Base-by-base conservation (phyloP, 2,113 vertebrate genomes). In the Pygoscelis adeliae region DNA sequence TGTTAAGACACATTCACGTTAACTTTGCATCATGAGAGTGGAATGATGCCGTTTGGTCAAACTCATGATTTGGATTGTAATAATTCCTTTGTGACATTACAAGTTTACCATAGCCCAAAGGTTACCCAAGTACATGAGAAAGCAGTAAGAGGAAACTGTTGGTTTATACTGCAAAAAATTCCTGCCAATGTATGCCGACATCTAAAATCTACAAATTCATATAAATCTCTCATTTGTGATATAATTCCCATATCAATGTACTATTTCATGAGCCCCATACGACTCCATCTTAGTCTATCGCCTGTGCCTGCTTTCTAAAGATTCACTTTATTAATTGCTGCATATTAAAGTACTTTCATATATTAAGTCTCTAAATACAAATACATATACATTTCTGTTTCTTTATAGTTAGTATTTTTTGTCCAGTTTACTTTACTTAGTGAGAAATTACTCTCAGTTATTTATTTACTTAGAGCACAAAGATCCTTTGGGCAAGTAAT, bases 11-110 rank as follows among this genome's bases (percentile, higher is more conserved):
- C 84, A 93, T 94, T 90, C 81, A 69, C 1, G 3, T 49, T 12
- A 88, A 72, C 62, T 79, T 87, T 26, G 29, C 2, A 1, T 96
- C 90, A 79, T n/a, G 61, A 72, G 78, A 90, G 56, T 42, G 71
- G 74, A 91, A 94, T 38, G 73, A 90, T 92, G 58, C 74, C 73
- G 78, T 42, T 85, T 94, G 93, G 93, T 70, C 53, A 93, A 61
- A 86, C 70, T 77, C 88, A 85, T 85, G 47, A 91, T 76, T 49
- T 91, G 78, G 70, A 90, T 70, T 92, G 70, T 18, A 93, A 5
- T 76, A 94, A 95, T 90, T 95, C 66, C 66, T 88, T 61, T 0
- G 6, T 88, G 82, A 93, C 74, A 66, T 42, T 92, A 56, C 56
- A 73, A 92, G 72, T 66, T 63, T 95, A 66, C 47, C 29, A 46